These are phyloP conservation scores for Scytalopus superciliaris DNA, from an alignment of 2,113 vertebrate species.

Conservation along the genomic window DNA sequence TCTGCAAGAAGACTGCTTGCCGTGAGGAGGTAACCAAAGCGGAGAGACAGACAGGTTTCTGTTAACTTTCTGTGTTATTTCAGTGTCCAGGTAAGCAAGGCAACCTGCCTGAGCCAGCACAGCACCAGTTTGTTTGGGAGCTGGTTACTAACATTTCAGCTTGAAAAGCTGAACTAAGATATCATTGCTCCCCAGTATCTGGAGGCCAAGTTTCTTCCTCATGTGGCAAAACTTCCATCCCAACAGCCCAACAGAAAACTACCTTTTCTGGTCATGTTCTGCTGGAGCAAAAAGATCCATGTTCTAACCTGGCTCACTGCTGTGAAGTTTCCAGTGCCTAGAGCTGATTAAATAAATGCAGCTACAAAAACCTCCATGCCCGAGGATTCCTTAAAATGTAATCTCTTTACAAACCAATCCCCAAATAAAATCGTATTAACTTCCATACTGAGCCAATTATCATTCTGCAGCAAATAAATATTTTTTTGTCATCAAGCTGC, in stretches of 20 bases:
- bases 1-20: background rate
- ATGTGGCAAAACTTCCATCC: background rate
- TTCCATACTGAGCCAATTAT: background rate
- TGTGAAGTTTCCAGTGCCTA: background rate
- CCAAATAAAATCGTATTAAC: slow-evolving; percentile 23
- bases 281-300: background rate
- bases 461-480: background rate
- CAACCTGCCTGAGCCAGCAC: background rate
- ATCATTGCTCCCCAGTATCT: background rate
- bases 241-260: background rate
- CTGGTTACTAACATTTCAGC: background rate
- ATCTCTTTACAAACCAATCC: slow-evolving; percentile 36
- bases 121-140: background rate
- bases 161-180: background rate
- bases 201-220: background rate
- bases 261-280: background rate
- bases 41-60: background rate
- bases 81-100: background rate
- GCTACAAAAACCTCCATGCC: background rate
- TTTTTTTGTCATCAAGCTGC: background rate
- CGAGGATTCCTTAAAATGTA: background rate
- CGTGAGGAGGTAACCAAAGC: background rate
- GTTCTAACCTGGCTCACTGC: background rate
- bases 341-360: background rate
- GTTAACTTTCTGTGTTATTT: background rate